Base-by-base conservation (phyloP, 2,797 vertebrate species). In the Brotogeris chrysoptera region DNA sequence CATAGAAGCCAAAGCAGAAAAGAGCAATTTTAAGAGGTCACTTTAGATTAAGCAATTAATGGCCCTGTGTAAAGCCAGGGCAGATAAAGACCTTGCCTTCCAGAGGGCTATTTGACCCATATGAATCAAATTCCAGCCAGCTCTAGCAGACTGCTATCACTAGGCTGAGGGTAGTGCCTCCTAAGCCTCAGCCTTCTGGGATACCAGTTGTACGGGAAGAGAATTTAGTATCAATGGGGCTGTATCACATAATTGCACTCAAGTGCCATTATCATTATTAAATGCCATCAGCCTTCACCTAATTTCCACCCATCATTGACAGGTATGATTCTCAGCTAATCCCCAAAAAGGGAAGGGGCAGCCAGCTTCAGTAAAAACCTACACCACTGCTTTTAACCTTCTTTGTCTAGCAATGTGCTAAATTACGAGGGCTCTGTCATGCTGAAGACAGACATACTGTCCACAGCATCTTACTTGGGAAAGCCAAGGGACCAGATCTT, bases 381-480 rank as follows among this genome's bases (percentile, higher is more conserved):
- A 49, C 20, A 30, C 23, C 5, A 2, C 9, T 81, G 55, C 30
- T 69, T 72, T 72, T 80, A 81, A 80, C 16, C 39, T 84, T 49
- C 36, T 53, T 34, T 50, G 20, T 39, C 47, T 4, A 63, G 49
- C 82, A 30, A 52, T 6, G 5, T 34, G 30, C n/a, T 44, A 19
- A 41, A 55, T 61, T 38, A 60, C 49, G 5, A 5, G 50, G 53
- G 72, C 36, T 57, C 53, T 61, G 77, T 39, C 0, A 0, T 4
- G 41, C 6, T 39, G 49, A 39, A 71, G 52, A 53, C 0, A 5
- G n/a, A 78, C 16, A 71, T 13, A 2, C 0, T 9, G 32, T 16
- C 1, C 25, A 6, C 1, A 1, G 21, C 1, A 2, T 13, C 2
- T 2, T 24, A 2, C 6, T 8, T 21, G 16, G 41, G 28, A 30